A percentile compares a stretch with the other conserved stretches of the same genome.
phyloP scores from a whole-genome alignment of 2,797 vertebrate species.

The Argentina silus region DNA sequence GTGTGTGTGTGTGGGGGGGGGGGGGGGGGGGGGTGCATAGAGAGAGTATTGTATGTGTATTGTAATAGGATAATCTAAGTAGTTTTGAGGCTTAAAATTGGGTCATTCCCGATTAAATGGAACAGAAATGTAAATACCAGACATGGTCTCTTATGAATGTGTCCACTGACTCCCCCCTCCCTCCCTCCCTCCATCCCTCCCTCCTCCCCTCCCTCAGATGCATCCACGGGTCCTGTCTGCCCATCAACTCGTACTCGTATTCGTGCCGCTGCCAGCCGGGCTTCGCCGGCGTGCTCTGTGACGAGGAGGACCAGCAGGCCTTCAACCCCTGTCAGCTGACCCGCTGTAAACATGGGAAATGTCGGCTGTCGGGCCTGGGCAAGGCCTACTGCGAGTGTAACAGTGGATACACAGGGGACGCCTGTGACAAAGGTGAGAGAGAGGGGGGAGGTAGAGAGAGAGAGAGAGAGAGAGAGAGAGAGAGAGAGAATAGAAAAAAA shows the following conservation, averaged over 20 bases:
- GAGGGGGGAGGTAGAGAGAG: neutral
- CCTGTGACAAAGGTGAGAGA: slow-evolving; percentile 90
- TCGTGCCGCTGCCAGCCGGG: slow-evolving; percentile 96
- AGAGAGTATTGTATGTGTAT: too few species aligned
- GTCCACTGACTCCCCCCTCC: too few species aligned
- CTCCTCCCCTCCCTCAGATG: slow-evolving; percentile 77
- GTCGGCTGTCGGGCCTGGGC: slow-evolving; percentile 90
- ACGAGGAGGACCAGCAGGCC: slow-evolving; percentile 86
- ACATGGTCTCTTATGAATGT: too few species aligned
- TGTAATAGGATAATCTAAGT: too few species aligned
- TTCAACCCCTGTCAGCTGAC: slow-evolving; percentile 87
- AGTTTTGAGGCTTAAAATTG: neutral
- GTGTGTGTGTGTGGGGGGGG: neutral
- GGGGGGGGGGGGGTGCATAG: neutral
- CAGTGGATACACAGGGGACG: slow-evolving; percentile 93
- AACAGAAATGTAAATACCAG: neutral
- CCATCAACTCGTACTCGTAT: slow-evolving; percentile 98
- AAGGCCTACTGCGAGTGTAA: slow-evolving; percentile 95
- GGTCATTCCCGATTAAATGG: neutral
- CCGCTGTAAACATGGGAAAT: slow-evolving; percentile 94
- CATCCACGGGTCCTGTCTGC: slow-evolving; percentile 90
- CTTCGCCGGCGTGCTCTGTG: slow-evolving; percentile 91
- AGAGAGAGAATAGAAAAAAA: too few species aligned
- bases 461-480: neutral
- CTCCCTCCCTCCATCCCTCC: slow-evolving; percentile 38